Base-by-base conservation (phyloP, 2,888 invertebrate genomes). In the Ormyrus pomaceus region DNA sequence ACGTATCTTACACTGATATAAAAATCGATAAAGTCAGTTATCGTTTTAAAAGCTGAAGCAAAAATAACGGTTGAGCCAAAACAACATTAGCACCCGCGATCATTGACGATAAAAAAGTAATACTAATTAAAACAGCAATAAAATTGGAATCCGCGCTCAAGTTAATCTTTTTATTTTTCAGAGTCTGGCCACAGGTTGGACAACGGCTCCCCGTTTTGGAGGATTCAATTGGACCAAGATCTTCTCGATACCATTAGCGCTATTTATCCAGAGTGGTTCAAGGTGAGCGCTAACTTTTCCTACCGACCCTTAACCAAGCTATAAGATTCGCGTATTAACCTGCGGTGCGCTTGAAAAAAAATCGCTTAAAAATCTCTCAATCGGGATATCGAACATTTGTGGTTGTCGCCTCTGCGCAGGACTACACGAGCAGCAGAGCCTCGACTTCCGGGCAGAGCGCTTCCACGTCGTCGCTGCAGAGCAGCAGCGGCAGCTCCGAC, bases 211-310 rank as follows among this genome's bases (percentile, higher is more conserved):
- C 95, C 94, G 90, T 96, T 95, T 93, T 97, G 97, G 97, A 95
- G 95, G 93, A 95, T 97, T 91, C 96, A 96, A 92, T 94, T 97
- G 92, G 97, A 97, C 93, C 95, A 96, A 93, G 97, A 97, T 93
- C 94, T 97, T 89, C 94, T 97, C 91, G 96, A 97, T 92, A 97
- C 97, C 90, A 95, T 97, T 90, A 95, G 96, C 91, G 95, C 96
- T 88, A 96, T 96, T 91, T 97, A 97, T 92, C 97, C 97, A 87
- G 96, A 96, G 94, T 97, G 97, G 97, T 97, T 97, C 93, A 95
- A 95, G 91, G 92, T 91, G 84, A 87, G 85, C 70, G 7, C 56
- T 13, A 73, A 73, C 6, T 13, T 45, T 48, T 48, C 10, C 2
- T 50, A 11, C 10, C 11, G 53, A 69, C 56, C 9, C 6, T 19